Evolutionary conservation across 2,113 vertebrate genomes (phyloP), one percentile per base, ranked within the genome.

Genomic region (Uria lomvia): DNA sequence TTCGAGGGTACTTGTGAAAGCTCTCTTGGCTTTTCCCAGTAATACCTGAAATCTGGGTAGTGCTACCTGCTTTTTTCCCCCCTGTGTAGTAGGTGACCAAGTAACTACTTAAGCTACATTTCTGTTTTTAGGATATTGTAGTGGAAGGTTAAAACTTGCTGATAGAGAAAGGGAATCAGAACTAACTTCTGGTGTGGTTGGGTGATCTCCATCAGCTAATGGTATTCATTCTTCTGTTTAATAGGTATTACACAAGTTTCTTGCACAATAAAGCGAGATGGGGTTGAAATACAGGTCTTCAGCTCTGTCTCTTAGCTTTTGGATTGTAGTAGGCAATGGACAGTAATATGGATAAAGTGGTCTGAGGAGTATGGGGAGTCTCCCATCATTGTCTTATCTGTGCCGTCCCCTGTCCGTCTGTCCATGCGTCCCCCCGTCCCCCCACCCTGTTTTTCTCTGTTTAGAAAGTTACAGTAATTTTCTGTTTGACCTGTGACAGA

Each of bases 1-100:
- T 86, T 49, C 8, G 19, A 94, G n/a, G 42, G 30, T 67, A 4
- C 6, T 53, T 81, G 11, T 59, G 70, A 83, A 79, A 92, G 40
- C 50, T 89, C 16, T 85, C 34, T 43, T 60, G 47, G 21, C 47
- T 87, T 92, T 59, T 56, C 34, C 43, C 26, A 21, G 0, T 70
- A 75, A 10, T 19, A 32, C 55, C 34, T 88, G 56, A 63, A 47
- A 85, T 81, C 8, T 72, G 42, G 12, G 16, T 38, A 22, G 23
- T 4, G 1, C 10, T 55, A 27, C 3, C 11, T 68, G 18, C 30
- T 59, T 34, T 36, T 3, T 26, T 0, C 2, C 2, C 3, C 3
- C 8, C 8, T 0, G 0, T 9, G 11, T 62, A 77, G 55, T 34
- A 47, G 8, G 8, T 56, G 18, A 80, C 27, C 11, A 55, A 45